Conservation (phyloP, 2,888 invertebrate species). For the Ornithoptera priamus region DNA sequence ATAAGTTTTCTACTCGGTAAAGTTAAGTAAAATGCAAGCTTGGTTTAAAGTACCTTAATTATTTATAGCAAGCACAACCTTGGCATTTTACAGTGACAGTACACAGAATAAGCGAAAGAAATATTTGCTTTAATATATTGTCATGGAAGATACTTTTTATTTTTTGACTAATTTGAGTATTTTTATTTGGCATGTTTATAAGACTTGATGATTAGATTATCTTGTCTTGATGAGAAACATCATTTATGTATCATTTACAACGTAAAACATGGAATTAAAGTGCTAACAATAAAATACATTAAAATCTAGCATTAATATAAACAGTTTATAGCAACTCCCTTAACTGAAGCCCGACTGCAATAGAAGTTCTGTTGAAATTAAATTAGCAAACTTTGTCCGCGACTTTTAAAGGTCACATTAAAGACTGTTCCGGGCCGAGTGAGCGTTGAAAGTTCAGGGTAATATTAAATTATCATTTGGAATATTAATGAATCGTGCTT, state of each 20-base stretch:
- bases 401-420: constrained; percentile 54
- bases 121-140: too few relatives aligned
- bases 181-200: too few relatives aligned
- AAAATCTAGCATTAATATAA: constrained; percentile 13
- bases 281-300: neutral
- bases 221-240: too few relatives aligned
- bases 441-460: constrained; percentile 68
- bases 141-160: too few relatives aligned
- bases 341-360: constrained; percentile 28
- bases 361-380: constrained; percentile 34
- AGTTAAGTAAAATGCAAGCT: constrained; percentile 6
- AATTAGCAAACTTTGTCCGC: constrained; percentile 42
- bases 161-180: too few relatives aligned
- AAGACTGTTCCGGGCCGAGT: constrained; percentile 48
- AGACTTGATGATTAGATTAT: too few relatives aligned
- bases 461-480: constrained; percentile 62
- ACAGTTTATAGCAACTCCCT: constrained; percentile 29
- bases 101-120: too few relatives aligned
- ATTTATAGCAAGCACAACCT: constrained; percentile 7
- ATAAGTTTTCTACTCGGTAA: constrained; percentile 14
- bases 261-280: neutral
- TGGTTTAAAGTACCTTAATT: neutral
- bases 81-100: neutral
- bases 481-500: constrained; percentile 62
- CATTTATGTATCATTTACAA: too few relatives aligned